Evolutionary conservation across 2,797 vertebrate species (phyloP), one percentile per base, ranked within the genome.

Genomic region (Sphenopsis melanotis): DNA sequence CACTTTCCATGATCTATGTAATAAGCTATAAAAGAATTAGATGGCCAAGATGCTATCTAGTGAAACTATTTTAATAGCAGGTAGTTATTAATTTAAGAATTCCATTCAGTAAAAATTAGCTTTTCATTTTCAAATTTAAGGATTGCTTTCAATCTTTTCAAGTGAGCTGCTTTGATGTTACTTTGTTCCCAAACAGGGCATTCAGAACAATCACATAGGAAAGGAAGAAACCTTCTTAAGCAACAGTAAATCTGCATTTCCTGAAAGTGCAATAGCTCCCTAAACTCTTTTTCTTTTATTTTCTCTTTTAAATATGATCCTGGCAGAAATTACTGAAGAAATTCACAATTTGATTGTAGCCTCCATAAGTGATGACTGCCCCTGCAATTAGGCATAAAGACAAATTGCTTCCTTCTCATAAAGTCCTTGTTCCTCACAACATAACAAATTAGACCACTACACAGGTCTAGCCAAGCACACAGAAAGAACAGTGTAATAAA

Each of bases 381-480:
- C 64, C 66, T 41, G 50, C 69, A 95, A 96, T 93, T 94, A 94
- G 69, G 39, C 34, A 81, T 56, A 92, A 94, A 90, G 47, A 94
- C 47, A 81, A 42, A 96, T 41, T 87, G 52, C 52, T 83, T 95
- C 78, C 69, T 93, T 61, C 57, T 91, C 61, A 78, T 75, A 89
- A 95, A 86, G 80, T 29, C 66, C 69, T 95, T 93, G 79, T 71
- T 94, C 53, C 68, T 75, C 15, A 15, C 49, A 88, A 60, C 39
- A 15, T 77, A 93, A 94, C 47, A 92, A 96, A 95, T 93, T 60
- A 90, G 29, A 39, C 17, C 36, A 81, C 52, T 50, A 24, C 23
- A 78, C 11, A 95, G 41, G 19, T 72, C 61, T 81, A 94, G 34
- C 55, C 87, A 95, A 22, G 19, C 57, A 94, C 30, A 69, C 11